A percentile compares a stretch with the other conserved stretches of the same genome.
Conservation (phyloP, 1,140 invertebrate genomes). For the Rhopalosiphum maidis region DNA sequence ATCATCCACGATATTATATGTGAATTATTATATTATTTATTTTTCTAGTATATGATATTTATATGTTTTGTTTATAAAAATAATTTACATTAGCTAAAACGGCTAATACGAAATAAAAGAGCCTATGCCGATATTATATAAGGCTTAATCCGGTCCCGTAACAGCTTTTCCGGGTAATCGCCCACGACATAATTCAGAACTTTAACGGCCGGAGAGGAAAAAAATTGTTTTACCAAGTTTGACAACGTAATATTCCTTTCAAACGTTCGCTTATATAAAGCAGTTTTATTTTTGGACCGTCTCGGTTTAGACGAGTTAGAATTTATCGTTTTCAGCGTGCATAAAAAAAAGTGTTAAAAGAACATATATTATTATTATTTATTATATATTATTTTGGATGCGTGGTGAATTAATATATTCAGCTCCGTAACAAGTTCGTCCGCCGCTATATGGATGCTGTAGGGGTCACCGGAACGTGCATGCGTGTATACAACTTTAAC, state of each 20-base stretch:
- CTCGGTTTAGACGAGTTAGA: not conserved
- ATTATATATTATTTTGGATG: not conserved
- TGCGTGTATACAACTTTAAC: not conserved
- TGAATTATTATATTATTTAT: not conserved
- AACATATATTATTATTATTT: not conserved
- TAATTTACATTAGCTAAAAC: not conserved
- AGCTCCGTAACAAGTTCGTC: not conserved
- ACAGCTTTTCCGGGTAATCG: not conserved
- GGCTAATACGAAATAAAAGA: not conserved
- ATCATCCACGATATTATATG: not conserved
- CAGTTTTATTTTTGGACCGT: constrained; percentile 1
- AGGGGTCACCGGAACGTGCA: not conserved
- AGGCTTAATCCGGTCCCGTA: not conserved
- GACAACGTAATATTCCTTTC: not conserved
- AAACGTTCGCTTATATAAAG: not conserved
- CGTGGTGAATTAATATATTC: not conserved
- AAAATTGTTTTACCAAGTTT: not conserved
- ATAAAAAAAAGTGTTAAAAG: not conserved
- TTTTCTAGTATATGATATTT: not conserved
- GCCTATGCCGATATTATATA: not conserved
- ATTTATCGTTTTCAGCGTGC: not conserved
- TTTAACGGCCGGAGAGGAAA: not conserved
- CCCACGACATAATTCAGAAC: not conserved
- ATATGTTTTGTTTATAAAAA: not conserved
- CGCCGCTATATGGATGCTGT: not conserved